These are phyloP conservation scores for Hyperoplus immaculatus DNA, from an alignment of 2,797 vertebrate genomes.

Conservation along the genomic window DNA sequence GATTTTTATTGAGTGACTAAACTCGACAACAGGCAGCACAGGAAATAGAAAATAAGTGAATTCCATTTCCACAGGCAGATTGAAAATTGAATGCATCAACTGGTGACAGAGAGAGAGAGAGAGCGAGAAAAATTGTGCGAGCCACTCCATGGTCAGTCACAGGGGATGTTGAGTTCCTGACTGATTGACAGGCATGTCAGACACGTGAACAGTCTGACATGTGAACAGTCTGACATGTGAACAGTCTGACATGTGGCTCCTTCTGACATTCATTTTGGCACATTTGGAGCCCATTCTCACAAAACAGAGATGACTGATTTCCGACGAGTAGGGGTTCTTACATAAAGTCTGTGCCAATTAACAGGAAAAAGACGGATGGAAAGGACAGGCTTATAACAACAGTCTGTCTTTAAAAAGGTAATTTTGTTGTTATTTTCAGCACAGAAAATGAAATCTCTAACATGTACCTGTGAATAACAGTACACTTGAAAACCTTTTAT, in stretches of 20 bases:
- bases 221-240: neutral
- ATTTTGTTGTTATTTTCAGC: slow-evolving; percentile 6
- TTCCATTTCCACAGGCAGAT: neutral
- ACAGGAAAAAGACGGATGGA: neutral
- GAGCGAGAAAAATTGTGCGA: neutral
- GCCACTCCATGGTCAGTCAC: neutral
- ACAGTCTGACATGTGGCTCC: neutral
- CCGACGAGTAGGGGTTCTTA: neutral
- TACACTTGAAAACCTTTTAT: slow-evolving; percentile 45
- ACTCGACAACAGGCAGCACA: neutral
- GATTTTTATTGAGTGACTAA: too few species aligned
- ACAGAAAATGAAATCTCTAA: slow-evolving; percentile 8
- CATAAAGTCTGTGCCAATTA: neutral
- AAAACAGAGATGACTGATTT: slow-evolving; percentile 4
- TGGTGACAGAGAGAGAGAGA: neutral
- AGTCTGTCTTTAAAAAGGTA: slow-evolving; percentile 25
- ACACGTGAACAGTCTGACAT: too few species aligned
- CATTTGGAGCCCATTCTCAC: neutral
- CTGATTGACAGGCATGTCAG: neutral
- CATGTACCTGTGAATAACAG: slow-evolving; percentile 20
- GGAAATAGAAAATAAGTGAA: neutral
- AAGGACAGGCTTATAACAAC: neutral
- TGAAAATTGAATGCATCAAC: neutral
- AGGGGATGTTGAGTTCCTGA: neutral
- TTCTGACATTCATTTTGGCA: slow-evolving; percentile 1